Base-by-base conservation (phyloP, 2,797 vertebrate species). In the Melanotaenia trifasciata region DNA sequence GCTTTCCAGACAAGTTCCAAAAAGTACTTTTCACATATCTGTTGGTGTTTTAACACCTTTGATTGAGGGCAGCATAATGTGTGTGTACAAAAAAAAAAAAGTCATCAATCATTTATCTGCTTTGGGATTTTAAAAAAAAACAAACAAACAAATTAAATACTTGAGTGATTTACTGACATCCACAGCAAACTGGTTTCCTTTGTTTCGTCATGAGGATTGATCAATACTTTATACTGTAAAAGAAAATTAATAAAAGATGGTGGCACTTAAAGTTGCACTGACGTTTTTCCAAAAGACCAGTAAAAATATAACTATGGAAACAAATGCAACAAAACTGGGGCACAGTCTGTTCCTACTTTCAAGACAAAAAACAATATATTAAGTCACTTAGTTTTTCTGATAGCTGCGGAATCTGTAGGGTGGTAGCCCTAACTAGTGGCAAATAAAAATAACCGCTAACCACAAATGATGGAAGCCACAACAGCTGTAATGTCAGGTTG, bases 391-490 rank as follows among this genome's bases (percentile, higher is more conserved):
- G 13, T 8, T 45, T 45, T 11, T 38, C 28, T 47, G 16, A 36
- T 30, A 9, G 10, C 51, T 38, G 24, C 53, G 26, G 66, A 64
- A 26, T 35, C 40, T 30, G 50, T 70, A 18, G 2, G 45, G 20
- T 47, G 22, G 50, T 61, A 40, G 20, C 10, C 40, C 22, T 24
- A 20, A 56, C 59, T 50, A 50, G 51, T 58, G 16, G 56, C 32
- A 40, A 16, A 50, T n/a, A 38, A 2, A 69, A 59, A 67, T 32
- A 62, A 57, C 26, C 40, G 28, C 53, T 22, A 53, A 77, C 4
- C n/a, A 57, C 28, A 78, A 58, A 53, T 22, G 53, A 45, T 2
- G 54, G 33, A 58, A 79, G 63, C 67, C 76, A 79, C 71, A 76
- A 43, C 70, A 66, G 69, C 11, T 26, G 66, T 68, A 33, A 67